phyloP scores from a whole-genome alignment of 2,888 invertebrate genomes.

The Monochamus alternatus region DNA sequence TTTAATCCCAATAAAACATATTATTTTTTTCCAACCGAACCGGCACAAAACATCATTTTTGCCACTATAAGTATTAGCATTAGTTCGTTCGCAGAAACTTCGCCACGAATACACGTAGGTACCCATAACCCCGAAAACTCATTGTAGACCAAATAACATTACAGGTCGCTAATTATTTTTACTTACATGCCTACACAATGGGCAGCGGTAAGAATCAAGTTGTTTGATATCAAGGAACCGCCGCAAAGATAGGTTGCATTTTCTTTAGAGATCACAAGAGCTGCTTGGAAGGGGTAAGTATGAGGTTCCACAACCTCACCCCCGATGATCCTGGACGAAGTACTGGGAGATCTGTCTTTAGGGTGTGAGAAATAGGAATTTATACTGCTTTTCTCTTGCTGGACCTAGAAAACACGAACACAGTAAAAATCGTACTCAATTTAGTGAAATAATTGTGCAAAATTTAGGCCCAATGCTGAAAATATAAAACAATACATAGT shows the following conservation, averaged over 20 bases:
- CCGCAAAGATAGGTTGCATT: slow-evolving; percentile 31
- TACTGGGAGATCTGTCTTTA: background rate
- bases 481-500: too few species aligned
- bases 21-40: too few species aligned
- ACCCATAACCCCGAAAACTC: too few species aligned
- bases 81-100: too few species aligned
- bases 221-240: slow-evolving; percentile 31
- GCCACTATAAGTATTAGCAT: too few species aligned
- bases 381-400: background rate
- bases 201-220: slow-evolving; percentile 38
- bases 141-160: too few species aligned
- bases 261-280: slow-evolving; percentile 6
- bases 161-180: background rate
- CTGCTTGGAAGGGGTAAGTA: slow-evolving; percentile 38
- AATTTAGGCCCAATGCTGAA: too few species aligned
- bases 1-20: too few species aligned
- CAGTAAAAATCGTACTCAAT: background rate
- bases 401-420: background rate
- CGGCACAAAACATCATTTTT: too few species aligned
- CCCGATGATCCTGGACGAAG: slow-evolving; percentile 27
- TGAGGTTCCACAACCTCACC: slow-evolving; percentile 31
- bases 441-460: too few species aligned
- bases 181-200: slow-evolving; percentile 29
- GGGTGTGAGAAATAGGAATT: slow-evolving; percentile 2
- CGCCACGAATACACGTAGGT: too few species aligned